phyloP scores from a whole-genome alignment of 2,888 invertebrate genomes.

The Ormia ochracea region DNA sequence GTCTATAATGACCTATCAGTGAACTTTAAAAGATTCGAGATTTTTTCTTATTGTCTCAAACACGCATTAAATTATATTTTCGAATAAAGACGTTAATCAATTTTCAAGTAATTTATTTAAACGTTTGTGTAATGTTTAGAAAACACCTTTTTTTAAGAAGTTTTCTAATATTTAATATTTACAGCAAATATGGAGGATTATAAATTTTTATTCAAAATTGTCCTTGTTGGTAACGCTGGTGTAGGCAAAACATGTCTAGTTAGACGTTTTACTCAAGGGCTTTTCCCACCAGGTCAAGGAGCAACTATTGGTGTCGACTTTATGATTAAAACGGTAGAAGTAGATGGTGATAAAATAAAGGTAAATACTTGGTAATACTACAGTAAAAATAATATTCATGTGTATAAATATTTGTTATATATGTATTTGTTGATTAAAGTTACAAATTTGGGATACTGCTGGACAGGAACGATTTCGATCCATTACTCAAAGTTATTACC shows the following conservation, averaged over 20 bases:
- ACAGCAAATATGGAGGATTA: conserved; percentile 89
- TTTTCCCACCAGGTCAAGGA: conserved; percentile 98
- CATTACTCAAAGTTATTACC: conserved; percentile 98
- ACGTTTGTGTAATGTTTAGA: not conserved
- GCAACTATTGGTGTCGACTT: conserved; percentile 99
- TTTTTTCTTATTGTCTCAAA: too few species aligned
- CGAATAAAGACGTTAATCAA: too few species aligned
- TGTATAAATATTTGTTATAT: not conserved
- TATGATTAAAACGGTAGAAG: conserved; percentile 99
- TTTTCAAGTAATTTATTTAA: too few species aligned
- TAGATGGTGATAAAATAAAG: conserved; percentile 96
- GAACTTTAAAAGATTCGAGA: too few species aligned
- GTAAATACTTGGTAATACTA: too few species aligned
- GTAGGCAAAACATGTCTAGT: conserved; percentile 99
- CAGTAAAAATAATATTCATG: too few species aligned
- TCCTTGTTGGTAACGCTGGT: conserved; percentile 97
- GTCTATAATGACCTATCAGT: too few species aligned
- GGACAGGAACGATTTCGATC: conserved; percentile 98
- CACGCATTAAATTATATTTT: too few species aligned
- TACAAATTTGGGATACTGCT: conserved; percentile 99
- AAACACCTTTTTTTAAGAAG: too few species aligned
- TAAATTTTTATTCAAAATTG: conserved; percentile 99
- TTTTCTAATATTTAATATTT: not conserved
- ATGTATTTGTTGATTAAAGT: conserved; percentile 78
- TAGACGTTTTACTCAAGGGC: conserved; percentile 97